These are phyloP conservation scores for Drosophila rubida DNA, from an alignment of 2,888 invertebrate species.

Conservation along the genomic window DNA sequence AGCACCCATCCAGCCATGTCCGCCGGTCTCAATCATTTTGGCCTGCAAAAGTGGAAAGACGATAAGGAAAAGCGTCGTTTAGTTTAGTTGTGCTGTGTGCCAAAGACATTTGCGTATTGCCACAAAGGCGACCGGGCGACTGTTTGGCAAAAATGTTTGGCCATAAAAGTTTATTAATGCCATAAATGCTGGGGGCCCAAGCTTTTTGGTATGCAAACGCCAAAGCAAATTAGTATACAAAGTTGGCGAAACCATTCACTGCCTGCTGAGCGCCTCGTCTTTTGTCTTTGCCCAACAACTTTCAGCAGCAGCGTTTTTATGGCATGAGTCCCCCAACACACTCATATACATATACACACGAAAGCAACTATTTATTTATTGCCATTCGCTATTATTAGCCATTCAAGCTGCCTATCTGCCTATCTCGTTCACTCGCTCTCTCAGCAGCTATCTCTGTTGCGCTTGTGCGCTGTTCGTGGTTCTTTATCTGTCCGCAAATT, in stretches of 20 bases:
- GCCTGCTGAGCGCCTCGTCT: constrained; percentile 3
- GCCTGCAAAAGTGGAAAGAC: constrained; percentile 70
- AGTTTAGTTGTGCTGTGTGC: constrained; percentile 12
- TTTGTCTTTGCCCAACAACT: constrained; percentile 40
- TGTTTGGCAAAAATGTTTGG: constrained; percentile 47
- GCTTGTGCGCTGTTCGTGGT: background rate
- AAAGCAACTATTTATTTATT: constrained; percentile 68
- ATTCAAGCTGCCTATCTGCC: constrained; percentile 30
- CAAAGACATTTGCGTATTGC: constrained; percentile 41
- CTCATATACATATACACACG: background rate
- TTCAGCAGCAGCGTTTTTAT: constrained; percentile 53
- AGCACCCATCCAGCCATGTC: constrained; percentile 83
- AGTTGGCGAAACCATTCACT: constrained; percentile 56
- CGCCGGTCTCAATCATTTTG: constrained; percentile 84
- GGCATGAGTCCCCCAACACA: constrained; percentile 29
- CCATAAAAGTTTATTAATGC: constrained; percentile 80
- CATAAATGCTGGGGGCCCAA: constrained; percentile 75
- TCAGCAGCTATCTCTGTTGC: background rate
- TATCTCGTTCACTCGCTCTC: background rate
- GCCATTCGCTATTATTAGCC: constrained; percentile 67
- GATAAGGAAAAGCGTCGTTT: constrained; percentile 49
- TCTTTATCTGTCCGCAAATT: constrained; percentile 14
- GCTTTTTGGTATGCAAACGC: constrained; percentile 77
- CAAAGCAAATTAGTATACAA: constrained; percentile 80
- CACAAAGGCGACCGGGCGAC: constrained; percentile 23